phyloP scores from a whole-genome alignment of 1,140 invertebrate species.

The Kradibia gibbosae region DNA sequence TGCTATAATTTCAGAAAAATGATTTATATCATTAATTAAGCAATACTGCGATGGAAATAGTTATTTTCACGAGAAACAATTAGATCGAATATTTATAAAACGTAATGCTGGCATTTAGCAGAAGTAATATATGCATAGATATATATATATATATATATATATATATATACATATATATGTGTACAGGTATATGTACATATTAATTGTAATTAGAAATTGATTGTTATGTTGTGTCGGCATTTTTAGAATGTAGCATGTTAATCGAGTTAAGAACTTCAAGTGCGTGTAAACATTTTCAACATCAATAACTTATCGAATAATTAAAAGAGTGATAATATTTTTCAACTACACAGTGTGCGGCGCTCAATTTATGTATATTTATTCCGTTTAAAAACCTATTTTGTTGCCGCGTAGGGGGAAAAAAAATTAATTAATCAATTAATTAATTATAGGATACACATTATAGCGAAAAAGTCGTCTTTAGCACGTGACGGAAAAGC shows the following conservation, averaged over 20 bases:
- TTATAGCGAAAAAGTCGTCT: slow-evolving; percentile 38
- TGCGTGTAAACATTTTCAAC: too few relatives aligned
- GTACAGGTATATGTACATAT: too few relatives aligned
- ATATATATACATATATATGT: too few relatives aligned
- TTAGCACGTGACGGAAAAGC: slow-evolving; percentile 40
- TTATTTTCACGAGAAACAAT: too few relatives aligned
- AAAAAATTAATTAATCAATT: too few relatives aligned
- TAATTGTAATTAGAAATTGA: too few relatives aligned
- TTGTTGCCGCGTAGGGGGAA: too few relatives aligned
- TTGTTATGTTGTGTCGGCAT: too few relatives aligned
- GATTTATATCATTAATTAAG: not conserved
- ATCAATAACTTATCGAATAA: too few relatives aligned
- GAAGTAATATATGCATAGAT: too few relatives aligned
- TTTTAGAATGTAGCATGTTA: not conserved
- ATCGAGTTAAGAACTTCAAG: not conserved
- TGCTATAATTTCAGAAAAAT: not conserved
- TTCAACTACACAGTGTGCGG: not conserved
- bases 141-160: too few relatives aligned
- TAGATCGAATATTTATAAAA: too few relatives aligned
- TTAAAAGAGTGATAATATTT: not conserved
- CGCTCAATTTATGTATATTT: not conserved
- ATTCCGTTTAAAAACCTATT: not conserved
- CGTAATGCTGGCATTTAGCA: not conserved
- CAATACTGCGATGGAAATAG: not conserved
- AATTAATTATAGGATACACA: slow-evolving; percentile 36